phyloP scores from a whole-genome alignment of 1,140 invertebrate species.

The Homarus americanus region DNA sequence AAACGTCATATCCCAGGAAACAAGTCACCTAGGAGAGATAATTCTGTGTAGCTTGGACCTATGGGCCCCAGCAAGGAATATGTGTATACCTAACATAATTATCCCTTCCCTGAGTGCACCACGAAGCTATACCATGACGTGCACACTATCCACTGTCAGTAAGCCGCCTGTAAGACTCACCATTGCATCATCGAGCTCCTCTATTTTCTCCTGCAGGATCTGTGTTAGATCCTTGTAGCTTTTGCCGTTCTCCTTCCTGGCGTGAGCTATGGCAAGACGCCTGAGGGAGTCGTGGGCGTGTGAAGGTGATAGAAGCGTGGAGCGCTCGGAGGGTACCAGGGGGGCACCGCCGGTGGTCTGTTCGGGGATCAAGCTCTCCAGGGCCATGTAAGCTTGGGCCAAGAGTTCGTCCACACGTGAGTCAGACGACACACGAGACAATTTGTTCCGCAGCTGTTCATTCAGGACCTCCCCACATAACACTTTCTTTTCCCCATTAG shows the following conservation, averaged over 20 bases:
- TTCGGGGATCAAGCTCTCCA: slow-evolving; percentile 68
- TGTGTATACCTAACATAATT: background rate
- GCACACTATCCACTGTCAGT: background rate
- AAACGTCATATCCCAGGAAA: no score
- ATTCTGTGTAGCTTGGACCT: background rate
- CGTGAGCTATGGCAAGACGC: slow-evolving; percentile 45
- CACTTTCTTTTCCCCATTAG: background rate
- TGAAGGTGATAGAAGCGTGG: background rate
- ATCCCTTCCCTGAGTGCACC: background rate
- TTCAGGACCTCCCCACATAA: slow-evolving; percentile 19
- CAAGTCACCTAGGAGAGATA: background rate
- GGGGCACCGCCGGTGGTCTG: slow-evolving; percentile 6
- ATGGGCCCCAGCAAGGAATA: background rate
- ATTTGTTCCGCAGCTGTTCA: slow-evolving; percentile 37
- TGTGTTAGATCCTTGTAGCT: slow-evolving; percentile 66
- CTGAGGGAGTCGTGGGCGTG: slow-evolving; percentile 35
- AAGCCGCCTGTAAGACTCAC: slow-evolving; percentile 36
- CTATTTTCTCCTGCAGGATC: slow-evolving; percentile 75
- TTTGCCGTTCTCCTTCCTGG: slow-evolving; percentile 73
- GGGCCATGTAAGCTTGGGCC: slow-evolving; percentile 70
- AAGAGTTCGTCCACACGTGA: slow-evolving; percentile 74
- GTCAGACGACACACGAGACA: slow-evolving; percentile 69
- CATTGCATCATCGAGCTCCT: slow-evolving; percentile 72
- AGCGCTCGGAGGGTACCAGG: slow-evolving; percentile 12
- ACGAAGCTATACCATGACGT: background rate